Evolutionary conservation across 1,140 invertebrate species (phyloP), one percentile per base, ranked within the genome.

Genomic region (Drosophila parvula): DNA sequence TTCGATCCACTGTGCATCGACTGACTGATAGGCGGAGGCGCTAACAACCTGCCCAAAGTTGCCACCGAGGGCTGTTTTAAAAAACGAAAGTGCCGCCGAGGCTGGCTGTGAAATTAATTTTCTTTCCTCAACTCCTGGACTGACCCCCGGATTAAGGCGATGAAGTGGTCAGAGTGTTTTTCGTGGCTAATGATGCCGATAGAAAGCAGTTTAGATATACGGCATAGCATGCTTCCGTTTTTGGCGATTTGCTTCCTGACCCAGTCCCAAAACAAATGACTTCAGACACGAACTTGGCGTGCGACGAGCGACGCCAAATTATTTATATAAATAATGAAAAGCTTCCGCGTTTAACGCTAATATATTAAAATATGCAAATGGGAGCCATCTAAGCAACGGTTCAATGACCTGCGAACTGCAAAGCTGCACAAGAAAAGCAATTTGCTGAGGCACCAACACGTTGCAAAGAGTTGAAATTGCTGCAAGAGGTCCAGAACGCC

Each of bases 241-340:
- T 71, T 55, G 69, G 44, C 44, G 27, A 58, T 73, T 57, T 58
- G 73, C 65, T 82, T 82, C 71, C 84, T 67, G 78, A 85, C 81
- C 81, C 78, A 84, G 18, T 81, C 57, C 63, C 47, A 41, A 62
- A 77, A 68, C 73, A 63, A 89, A 89, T 61, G 83, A 88, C 83
- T 88, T 74, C 64, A 71, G 74, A 80, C 84, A 89, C 84, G 70
- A 89, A 89, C 84, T 89, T 74, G 69, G 22, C 50, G 16, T n/a
- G 50, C 38, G 43, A 77, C n/a, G 28, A 32, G 12, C 12, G 45
- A 28, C 22, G 36, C 34, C 34, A 27, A 44, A 43, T 34, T 53
- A 28, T 36, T 36, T 41, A 28, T 53, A 53, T 53, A 65, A 67
- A 12, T 48, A 58, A 36, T 43, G 18, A 18, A 22, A 41, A 36